Base-by-base conservation (phyloP, 2,113 vertebrate genomes). In the Halichoeres trimaculatus region DNA sequence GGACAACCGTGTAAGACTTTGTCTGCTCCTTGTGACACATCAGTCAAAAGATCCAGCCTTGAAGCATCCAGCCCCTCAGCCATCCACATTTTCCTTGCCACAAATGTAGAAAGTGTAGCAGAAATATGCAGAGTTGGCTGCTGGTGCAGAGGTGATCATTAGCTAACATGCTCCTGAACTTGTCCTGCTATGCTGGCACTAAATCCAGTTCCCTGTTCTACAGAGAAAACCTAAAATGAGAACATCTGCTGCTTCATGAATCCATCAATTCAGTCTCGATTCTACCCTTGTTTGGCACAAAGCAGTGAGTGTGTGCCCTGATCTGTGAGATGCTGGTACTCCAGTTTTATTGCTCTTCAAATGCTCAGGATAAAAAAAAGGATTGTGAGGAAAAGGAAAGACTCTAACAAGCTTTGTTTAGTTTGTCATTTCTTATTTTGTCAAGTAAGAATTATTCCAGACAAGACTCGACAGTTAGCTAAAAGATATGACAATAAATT, bases 171-270 rank as follows among this genome's bases (percentile, higher is more conserved):
- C 57, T 63, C n/a, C 36, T 50, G 4, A 41, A 59, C 14, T 34
- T 59, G 51, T 63, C 63, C 51, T 47, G 9, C 22, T 23, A 54
- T 56, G 43, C 34, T 40, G 24, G 24, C 63, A 41, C 58, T 72
- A 63, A 20, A 30, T 67, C 17, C 45, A 62, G 14, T 53, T 71
- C 62, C 34, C 11, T 67, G 56, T 63, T 71, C 51, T 67, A 24
- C 52, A 75, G 56, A 63, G 52, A 57, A 20, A 57, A 20, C 6
- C 13, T 48, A 20, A 74, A 70, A 63, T 63, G 38, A 57, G 34
- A 74, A 38, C 53, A 72, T 68, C 17, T 68, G 47, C 57, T 76
- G 40, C 69, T 69, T 38, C 53, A 58, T 52, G 71, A 60, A 50
- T 68, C 40, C 22, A 14, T 51, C 30, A 12, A 23, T 48, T 35